Base-by-base conservation (phyloP, 2,797 vertebrate genomes). In the Neosilurus mollespiculum region DNA sequence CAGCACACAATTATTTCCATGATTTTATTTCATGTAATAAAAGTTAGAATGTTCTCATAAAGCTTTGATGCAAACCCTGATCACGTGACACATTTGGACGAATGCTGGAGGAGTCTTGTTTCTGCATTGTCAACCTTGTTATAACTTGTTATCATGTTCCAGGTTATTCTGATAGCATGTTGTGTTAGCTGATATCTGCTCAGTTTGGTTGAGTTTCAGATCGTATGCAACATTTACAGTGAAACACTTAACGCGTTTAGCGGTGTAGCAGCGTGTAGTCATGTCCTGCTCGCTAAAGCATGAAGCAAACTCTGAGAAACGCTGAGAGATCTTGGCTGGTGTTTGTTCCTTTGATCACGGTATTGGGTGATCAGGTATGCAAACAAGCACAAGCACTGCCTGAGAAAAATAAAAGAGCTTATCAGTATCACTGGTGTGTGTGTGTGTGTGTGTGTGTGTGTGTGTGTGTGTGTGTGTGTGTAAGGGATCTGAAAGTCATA, bases 281-380 rank as follows among this genome's bases (percentile, higher is more conserved):
- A 8, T 24, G 62, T 20, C 71, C 64, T 34, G 70, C 76, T 83
- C 66, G 22, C 26, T 53, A 62, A 69, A 76, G 79, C 73, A 62
- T 81, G 43, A 81, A 77, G 64, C 54, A 81, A 69, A 69, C n/a
- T 9, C 20, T 5, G 43, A 78, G 61, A 20, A 59, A 51, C 8
- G 30, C 37, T 16, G 5, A 71, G 67, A 66, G 62, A 22, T 80
- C 54, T 75, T 77, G 70, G 51, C 62, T 67, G 56, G 26, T 18
- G 59, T 77, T 67, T 54, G 65, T 71, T 62, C 26, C 64, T 78
- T 81, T 81, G 61, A 85, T 85, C 80, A 61, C 12, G 65, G 24
- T 70, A 81, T 70, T 81, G 72, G 66, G 64, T 69, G 37, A 76
- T 71, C 84, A 85, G 84, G 64, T 85, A 81, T 78, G 79, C 72